Percentiles rank a stretch among this genome's conserved stretches.
These are phyloP conservation scores for Drosophila fuyamai DNA, from an alignment of 1,140 invertebrate genomes.

Conservation along the genomic window DNA sequence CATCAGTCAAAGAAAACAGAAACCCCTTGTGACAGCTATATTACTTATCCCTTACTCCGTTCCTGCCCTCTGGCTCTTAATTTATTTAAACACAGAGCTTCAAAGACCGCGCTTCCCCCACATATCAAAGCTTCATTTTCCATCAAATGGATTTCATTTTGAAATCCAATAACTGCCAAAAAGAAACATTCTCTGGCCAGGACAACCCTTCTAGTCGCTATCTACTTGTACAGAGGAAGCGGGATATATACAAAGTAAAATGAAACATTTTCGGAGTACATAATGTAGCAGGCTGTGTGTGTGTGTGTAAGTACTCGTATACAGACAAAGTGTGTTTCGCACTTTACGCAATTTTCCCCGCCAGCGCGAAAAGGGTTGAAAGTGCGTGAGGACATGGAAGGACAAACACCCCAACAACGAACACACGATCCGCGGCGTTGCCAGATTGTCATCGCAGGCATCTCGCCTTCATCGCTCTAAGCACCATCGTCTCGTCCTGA, in stretches of 20 bases:
- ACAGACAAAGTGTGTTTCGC: slow-evolving; percentile 58
- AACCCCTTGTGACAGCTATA: slow-evolving; percentile 12
- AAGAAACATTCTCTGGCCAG: slow-evolving; percentile 56
- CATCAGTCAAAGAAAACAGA: slow-evolving; percentile 9
- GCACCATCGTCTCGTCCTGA: slow-evolving; percentile 38
- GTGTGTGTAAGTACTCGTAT: slow-evolving; percentile 26
- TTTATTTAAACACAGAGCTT: slow-evolving; percentile 73
- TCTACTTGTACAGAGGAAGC: slow-evolving; percentile 16
- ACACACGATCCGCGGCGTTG: slow-evolving; percentile 45
- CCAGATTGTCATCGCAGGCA: slow-evolving; percentile 58
- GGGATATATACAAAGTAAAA: slow-evolving; percentile 44
- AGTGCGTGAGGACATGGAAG: slow-evolving; percentile 64
- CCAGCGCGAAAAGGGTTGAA: slow-evolving; percentile 79
- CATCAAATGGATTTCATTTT: slow-evolving; percentile 81
- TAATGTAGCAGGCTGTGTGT: slow-evolving; percentile 54
- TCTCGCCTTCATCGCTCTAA: slow-evolving; percentile 30
- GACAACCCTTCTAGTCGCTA: slow-evolving; percentile 62
- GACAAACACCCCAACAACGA: slow-evolving; percentile 45
- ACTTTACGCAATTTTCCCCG: slow-evolving; percentile 82
- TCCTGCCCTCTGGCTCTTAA: slow-evolving; percentile 53
- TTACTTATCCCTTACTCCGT: neutral
- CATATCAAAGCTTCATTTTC: slow-evolving; percentile 74
- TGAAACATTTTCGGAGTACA: slow-evolving; percentile 72
- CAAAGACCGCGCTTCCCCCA: slow-evolving; percentile 61
- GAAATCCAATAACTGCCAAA: slow-evolving; percentile 80